Base-by-base conservation (phyloP, 2,888 invertebrate species). In the Meganola albula region DNA sequence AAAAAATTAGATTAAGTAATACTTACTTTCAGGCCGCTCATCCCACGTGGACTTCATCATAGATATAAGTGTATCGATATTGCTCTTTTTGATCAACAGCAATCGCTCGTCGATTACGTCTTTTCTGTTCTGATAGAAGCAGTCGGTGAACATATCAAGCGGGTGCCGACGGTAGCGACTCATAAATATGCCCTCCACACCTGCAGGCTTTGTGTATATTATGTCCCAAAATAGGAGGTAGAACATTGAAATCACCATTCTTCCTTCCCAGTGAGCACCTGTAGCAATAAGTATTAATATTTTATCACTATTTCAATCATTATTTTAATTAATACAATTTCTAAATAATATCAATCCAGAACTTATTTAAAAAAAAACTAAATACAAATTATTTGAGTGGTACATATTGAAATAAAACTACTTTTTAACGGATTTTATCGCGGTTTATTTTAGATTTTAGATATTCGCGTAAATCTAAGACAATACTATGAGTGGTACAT, bases 171-270 rank as follows among this genome's bases (percentile, higher is more conserved):
- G 94, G 62, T 89, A 90, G 2, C 76, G 73, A 1, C 88, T 88
- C 24, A 92, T 77, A 69, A 93, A 95, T 7, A 89, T 80, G 37
- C 93, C 92, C 0, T 39, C 39, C 0, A 65, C 57, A 5, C 60
- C 62, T 0, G 85, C 77, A 1, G 79, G 74, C 28, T 84, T 80
- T 8, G 90, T 74, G 42, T 87, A 80, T 26, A 96, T 89, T 2
- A 94, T 89, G 47, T 95, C 92, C 94, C 95, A 96, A 70, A 95
- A 93, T 4, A 93, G 71, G 0, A 92, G 72, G 20, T 83, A 84
- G 67, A 92, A 92, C 34, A 94, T 64, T 0, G 89, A 87, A 2
- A 80, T 78, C 4, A 92, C 80, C 9, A 91, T 84, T 1, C 87
- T 74, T 1, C 93, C 92, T 68, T 94, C 94, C 58, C 90, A 92